Conservation (phyloP, 64 coral and sea anemone genomes). For the Astreopora myriophthalma region DNA sequence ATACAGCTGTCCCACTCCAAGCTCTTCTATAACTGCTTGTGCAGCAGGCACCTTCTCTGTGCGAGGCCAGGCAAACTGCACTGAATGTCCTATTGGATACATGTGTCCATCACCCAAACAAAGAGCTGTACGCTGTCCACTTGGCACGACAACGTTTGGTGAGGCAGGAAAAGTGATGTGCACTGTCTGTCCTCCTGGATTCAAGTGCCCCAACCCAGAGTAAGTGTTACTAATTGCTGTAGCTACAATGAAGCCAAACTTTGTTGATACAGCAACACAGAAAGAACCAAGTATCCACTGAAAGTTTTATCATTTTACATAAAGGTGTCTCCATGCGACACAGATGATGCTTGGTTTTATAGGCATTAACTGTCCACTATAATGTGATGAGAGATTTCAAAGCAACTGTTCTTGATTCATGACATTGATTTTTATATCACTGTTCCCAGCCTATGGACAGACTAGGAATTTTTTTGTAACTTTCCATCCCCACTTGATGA, state of each 20-base stretch:
- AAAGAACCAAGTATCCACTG: too few species aligned
- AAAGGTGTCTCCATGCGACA: too few species aligned
- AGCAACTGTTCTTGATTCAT: too few species aligned
- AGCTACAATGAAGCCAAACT: not conserved
- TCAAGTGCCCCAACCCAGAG: slow-evolving; percentile 79
- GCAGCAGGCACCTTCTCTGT: slow-evolving; percentile 81
- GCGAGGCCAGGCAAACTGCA: slow-evolving; percentile 80
- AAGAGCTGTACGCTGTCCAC: slow-evolving; percentile 68
- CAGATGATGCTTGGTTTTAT: too few species aligned
- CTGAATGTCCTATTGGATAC: slow-evolving; percentile 87
- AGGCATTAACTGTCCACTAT: too few species aligned
- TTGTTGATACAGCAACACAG: too few species aligned
- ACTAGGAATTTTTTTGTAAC: too few species aligned
- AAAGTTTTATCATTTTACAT: too few species aligned
- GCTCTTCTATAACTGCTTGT: slow-evolving; percentile 45
- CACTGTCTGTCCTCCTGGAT: slow-evolving; percentile 86
- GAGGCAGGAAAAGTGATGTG: slow-evolving; percentile 59
- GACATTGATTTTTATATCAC: too few species aligned
- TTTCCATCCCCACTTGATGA: too few species aligned
- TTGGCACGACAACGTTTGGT: slow-evolving; percentile 86
- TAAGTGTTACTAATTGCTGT: slow-evolving; percentile 13
- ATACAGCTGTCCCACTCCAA: slow-evolving; percentile 80
- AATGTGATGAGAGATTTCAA: too few species aligned
- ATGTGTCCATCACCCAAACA: slow-evolving; percentile 78
- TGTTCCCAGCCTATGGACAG: too few species aligned